These are phyloP conservation scores for Zosterops japonicus DNA, from an alignment of 2,113 vertebrate species.

Conservation along the genomic window DNA sequence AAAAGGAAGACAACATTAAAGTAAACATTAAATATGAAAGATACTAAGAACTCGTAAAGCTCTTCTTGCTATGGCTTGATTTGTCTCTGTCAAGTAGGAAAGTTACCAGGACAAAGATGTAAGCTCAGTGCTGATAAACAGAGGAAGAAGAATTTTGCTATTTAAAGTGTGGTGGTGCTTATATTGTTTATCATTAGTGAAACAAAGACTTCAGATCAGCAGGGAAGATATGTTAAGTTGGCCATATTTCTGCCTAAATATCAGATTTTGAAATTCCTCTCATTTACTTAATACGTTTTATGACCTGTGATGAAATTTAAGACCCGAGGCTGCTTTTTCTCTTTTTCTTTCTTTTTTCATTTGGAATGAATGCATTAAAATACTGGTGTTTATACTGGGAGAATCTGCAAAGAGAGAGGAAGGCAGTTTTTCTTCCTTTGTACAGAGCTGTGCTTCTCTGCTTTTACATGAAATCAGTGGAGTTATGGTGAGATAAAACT, in stretches of 20 bases:
- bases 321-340: background rate
- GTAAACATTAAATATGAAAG: constrained; percentile 30
- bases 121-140: background rate
- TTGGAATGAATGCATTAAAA: background rate
- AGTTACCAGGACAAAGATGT: background rate
- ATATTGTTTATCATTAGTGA: background rate
- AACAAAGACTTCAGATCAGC: background rate
- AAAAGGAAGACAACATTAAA: constrained; percentile 1
- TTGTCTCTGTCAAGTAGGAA: background rate
- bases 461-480: background rate
- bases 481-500: background rate
- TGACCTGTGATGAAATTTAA: background rate
- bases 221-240: background rate
- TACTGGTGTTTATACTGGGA: background rate
- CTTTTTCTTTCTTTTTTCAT: too few species aligned
- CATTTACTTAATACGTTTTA: background rate
- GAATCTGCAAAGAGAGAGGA: background rate
- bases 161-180: background rate
- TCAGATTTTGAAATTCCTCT: background rate
- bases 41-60: background rate
- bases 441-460: background rate
- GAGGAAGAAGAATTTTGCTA: background rate
- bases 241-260: background rate
- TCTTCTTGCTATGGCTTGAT: background rate
- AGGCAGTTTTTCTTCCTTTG: background rate